Base-by-base conservation (phyloP, 2,888 invertebrate genomes). In the Onthophagus sagittarius region DNA sequence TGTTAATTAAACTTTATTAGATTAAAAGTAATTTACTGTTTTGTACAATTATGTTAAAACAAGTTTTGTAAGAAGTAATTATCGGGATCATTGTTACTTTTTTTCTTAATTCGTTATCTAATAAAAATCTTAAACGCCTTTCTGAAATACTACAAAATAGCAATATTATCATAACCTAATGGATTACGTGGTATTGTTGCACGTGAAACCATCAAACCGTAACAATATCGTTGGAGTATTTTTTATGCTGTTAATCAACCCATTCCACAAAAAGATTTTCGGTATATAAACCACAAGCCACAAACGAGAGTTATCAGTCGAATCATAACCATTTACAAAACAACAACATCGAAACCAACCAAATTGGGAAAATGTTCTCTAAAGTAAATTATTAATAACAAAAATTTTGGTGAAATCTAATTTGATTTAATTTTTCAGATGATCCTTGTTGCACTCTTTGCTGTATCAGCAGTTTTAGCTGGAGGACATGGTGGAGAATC, bases 401-500 rank as follows among this genome's bases (percentile, higher is more conserved):
- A 11, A 23, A 67, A 5, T 67, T 7, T 7, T 67, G 23, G 3
- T 23, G 3, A 5, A n/a, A 15, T 23, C 13, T 23, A 23, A 5
- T 11, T 15, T 23, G 0, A 15, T 23, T 67, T 15, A 31, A 63
- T 7, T 31, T 67, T 67, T 32, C 23, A 67, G 67, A 67, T 67
- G 9, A 32, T 67, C 32, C 15, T 67, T 23, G 32, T 67, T 23
- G 67, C 65, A 11, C 13, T 70, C 14, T 15, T 72, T 63, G 70
- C 63, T 13, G 33, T 33, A n/a, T 53, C 39, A 53, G 32, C 3
- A 1, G 33, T 9, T 32, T 13, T 32, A 63, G 70, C 69, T 63
- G 63, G 32, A 15, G 63, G 14, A 33, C 70, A 33, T 31, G 72
- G 63, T 9, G 72, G 63, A 9, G 63, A 72, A 69, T 72, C 72